phyloP scores from a whole-genome alignment of 2,113 vertebrate genomes.

The Lathamus discolor region DNA sequence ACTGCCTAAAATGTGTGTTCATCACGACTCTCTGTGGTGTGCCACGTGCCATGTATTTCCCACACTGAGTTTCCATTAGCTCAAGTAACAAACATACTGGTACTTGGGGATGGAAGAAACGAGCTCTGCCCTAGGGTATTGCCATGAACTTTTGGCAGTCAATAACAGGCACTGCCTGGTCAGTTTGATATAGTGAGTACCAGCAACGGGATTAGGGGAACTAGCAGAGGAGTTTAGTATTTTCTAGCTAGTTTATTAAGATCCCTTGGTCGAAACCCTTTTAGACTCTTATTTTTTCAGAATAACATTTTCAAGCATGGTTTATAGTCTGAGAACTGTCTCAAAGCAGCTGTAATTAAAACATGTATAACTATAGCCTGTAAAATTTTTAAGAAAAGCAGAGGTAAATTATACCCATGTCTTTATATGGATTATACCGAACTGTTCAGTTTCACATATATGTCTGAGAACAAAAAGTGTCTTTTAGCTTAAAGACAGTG shows the following conservation, averaged over 20 bases:
- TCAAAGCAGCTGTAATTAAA: conserved; percentile 24
- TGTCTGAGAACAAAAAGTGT: background rate
- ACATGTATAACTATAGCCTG: background rate
- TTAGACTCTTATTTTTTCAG: background rate
- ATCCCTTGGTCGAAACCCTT: background rate
- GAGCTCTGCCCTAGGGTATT: background rate
- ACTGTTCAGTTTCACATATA: background rate
- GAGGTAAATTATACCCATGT: background rate
- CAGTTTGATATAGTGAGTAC: background rate
- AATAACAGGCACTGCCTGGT: background rate
- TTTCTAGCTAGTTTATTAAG: background rate
- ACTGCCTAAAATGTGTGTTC: background rate
- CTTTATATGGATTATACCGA: background rate
- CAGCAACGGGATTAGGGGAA: background rate
- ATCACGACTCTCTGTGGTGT: background rate
- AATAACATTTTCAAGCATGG: background rate
- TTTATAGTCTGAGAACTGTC: background rate
- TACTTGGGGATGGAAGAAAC: background rate
- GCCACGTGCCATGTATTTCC: background rate
- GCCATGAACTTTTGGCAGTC: background rate
- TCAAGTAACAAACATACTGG: background rate
- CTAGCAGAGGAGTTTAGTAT: background rate
- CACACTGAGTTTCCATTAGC: background rate
- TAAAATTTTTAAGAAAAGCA: background rate
- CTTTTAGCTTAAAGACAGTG: background rate